Evolutionary conservation across 2,888 invertebrate genomes (phyloP), one percentile per base, ranked within the genome.

Genomic region (Tipula confusa): DNA sequence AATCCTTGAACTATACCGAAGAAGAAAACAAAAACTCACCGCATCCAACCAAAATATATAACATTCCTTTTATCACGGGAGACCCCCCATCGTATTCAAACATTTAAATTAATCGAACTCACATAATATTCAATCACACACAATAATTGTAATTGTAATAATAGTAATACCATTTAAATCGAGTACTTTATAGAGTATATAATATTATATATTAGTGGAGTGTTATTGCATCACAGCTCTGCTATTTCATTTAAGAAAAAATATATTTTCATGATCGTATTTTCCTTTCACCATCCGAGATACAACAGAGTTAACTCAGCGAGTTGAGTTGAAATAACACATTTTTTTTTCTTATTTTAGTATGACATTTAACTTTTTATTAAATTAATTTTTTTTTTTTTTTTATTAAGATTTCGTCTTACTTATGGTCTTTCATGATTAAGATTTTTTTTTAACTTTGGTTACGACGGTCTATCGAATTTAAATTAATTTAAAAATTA

Each of bases 351-450:
- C 5, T 48, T 6, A n/a, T 6, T 64, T 24, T 64, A 64, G 24
- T 43, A 64, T 64, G 64, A 64, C 64, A 64, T 64, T 64, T 64
- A 64, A 64, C 64, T 64, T 64, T 64, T 64, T 64, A 64, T 64
- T 64, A 64, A 64, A 64, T 64, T 64, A 64, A 64, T 24, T 64
- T 64, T 64, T 43, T 15, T 15, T 15, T 43, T 43, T 43, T 43
- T 43, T 15, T 43, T 43, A 43, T 43, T 15, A 15, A 15, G 15
- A 15, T 64, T 43, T 64, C 64, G 7, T 64, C 64, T n/a, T 64
- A 64, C 24, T 64, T 64, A 24, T 9, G 64, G 24, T 24, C 24
- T 11, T 64, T 64, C 7, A 24, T 64, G 24, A 48, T 15, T 38
- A 2, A 11, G 15, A 43, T 9, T 36, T n/a, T 43, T 64, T 64